Conservation (phyloP, 2,797 vertebrate genomes). For the Manis javanica region DNA sequence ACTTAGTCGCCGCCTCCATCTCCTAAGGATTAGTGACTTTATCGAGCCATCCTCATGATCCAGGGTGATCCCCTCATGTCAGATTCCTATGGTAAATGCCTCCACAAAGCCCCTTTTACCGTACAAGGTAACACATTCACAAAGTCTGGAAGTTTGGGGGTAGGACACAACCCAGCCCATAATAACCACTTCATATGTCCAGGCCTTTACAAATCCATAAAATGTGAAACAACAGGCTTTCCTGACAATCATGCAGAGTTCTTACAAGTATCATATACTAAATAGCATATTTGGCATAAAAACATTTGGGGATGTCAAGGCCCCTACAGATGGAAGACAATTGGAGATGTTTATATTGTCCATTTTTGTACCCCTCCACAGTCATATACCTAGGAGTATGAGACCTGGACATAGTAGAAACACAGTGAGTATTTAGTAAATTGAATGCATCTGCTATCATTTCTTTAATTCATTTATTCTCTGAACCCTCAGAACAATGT, state of each 20-base stretch:
- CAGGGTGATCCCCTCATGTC: not conserved
- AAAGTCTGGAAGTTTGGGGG: not conserved
- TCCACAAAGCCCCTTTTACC: not conserved
- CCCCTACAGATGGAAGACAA: not conserved
- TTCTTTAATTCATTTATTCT: not conserved
- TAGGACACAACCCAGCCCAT: not conserved
- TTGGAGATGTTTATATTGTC: rapidly evolving
- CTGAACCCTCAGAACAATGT: not conserved
- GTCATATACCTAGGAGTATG: not conserved
- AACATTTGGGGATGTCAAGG: not conserved
- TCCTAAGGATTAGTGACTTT: not conserved
- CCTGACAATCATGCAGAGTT: not conserved
- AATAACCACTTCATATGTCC: not conserved
- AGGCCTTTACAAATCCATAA: not conserved
- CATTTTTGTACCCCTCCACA: not conserved
- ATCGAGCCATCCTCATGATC: no score
- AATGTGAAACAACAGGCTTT: not conserved
- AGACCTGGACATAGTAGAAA: not conserved
- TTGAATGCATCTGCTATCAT: not conserved
- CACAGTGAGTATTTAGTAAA: not conserved
- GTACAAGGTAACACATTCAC: not conserved
- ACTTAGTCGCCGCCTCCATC: no score
- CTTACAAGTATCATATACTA: not conserved
- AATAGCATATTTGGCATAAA: not conserved
- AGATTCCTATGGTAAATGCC: not conserved